Conservation (phyloP, 2,888 invertebrate genomes). For the Erebia epiphron region DNA sequence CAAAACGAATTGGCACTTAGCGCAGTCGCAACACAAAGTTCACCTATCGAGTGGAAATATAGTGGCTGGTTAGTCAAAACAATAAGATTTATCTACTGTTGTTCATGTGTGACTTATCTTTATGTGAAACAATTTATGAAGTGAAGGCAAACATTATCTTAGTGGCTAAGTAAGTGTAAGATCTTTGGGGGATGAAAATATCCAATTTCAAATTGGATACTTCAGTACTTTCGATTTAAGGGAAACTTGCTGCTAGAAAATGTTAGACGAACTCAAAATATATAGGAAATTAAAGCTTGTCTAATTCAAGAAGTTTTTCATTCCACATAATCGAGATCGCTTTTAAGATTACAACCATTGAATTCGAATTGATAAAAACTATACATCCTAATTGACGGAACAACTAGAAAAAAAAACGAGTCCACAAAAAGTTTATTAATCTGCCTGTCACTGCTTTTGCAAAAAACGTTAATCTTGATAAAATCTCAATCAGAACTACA, state of each 20-base stretch:
- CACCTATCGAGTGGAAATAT: constrained; percentile 33
- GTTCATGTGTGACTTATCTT: constrained; percentile 12
- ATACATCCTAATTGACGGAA: constrained; percentile 11
- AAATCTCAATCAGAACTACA: constrained; percentile 53
- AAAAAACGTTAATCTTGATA: constrained; percentile 37
- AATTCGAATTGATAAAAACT: neutral
- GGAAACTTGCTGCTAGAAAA: neutral
- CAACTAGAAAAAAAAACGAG: constrained; percentile 25
- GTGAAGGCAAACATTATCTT: neutral
- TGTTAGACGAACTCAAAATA: too few species aligned
- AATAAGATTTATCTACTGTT: constrained; percentile 7
- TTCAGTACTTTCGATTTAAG: neutral
- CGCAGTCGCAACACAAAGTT: constrained; percentile 55
- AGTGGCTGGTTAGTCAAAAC: constrained; percentile 20
- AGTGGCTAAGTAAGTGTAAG: too few species aligned
- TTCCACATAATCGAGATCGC: too few species aligned
- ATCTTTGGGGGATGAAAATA: neutral
- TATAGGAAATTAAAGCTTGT: neutral
- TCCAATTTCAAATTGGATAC: neutral
- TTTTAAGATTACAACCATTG: neutral
- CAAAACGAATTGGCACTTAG: constrained; percentile 74
- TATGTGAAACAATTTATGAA: constrained; percentile 3
- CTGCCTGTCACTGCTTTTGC: constrained; percentile 38
- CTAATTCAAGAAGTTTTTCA: too few species aligned
- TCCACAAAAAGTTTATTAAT: constrained; percentile 46